Conservation (phyloP, 1,140 invertebrate genomes). For the Leguminivora glycinivorella region DNA sequence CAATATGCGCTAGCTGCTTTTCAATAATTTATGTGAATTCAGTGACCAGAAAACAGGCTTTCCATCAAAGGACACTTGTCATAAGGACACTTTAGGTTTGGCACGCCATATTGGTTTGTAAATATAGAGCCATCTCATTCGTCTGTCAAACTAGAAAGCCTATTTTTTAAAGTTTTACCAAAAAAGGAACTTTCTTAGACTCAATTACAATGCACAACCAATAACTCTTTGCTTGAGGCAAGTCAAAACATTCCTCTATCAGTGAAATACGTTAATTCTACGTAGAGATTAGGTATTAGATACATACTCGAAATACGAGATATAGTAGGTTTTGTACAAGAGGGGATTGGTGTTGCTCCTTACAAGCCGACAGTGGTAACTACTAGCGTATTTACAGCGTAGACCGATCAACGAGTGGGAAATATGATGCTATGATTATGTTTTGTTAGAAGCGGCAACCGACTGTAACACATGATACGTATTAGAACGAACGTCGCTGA, state of each 20-base stretch:
- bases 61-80: too few relatives aligned
- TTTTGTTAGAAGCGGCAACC: neutral
- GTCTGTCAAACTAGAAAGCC: too few relatives aligned
- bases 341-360: conserved; percentile 67
- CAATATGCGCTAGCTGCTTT: too few relatives aligned
- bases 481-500: too few relatives aligned
- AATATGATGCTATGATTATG: too few relatives aligned
- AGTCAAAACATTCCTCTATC: conserved; percentile 38
- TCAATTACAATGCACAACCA: conserved; percentile 47
- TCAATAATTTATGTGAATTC: too few relatives aligned
- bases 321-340: conserved; percentile 47
- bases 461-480: neutral
- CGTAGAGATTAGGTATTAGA: conserved; percentile 43
- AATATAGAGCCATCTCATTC: too few relatives aligned
- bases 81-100: too few relatives aligned
- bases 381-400: conserved; percentile 45
- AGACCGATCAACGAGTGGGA: neutral
- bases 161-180: too few relatives aligned
- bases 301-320: conserved; percentile 34
- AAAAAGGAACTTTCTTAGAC: too few relatives aligned
- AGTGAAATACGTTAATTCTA: conserved; percentile 43
- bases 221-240: conserved; percentile 35
- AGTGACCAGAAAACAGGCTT: too few relatives aligned
- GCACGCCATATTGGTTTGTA: too few relatives aligned
- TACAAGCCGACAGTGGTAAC: conserved; percentile 66